Conservation (phyloP, 2,113 vertebrate species). For the Oophaga pumilio region DNA sequence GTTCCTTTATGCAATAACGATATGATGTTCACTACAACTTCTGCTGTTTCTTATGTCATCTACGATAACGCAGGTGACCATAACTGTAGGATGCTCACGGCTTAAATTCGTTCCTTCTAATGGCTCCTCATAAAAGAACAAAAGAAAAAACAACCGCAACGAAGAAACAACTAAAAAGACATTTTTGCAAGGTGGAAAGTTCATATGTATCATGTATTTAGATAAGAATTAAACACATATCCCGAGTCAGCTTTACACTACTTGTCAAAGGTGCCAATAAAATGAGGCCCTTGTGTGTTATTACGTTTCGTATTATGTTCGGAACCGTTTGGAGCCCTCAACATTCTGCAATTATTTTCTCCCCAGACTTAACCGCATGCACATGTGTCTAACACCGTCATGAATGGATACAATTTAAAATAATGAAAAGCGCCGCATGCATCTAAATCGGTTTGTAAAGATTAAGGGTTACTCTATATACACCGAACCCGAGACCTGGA, state of each 20-base stretch:
- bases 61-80: no score
- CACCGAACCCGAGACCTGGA: background rate
- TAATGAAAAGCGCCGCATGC: conserved; percentile 16
- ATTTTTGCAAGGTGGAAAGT: background rate
- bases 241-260: background rate
- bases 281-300: conserved; percentile 5
- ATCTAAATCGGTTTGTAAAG: conserved; percentile 20
- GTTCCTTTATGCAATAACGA: no score
- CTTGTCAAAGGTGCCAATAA: conserved; percentile 23
- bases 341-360: background rate
- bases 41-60: no score
- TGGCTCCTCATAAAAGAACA: background rate
- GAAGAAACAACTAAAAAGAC: background rate
- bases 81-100: no score
- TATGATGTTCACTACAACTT: no score
- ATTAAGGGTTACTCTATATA: conserved; percentile 4
- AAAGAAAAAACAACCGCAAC: background rate
- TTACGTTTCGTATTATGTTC: background rate
- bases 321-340: background rate
- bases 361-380: background rate
- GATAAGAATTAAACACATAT: background rate
- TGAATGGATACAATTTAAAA: conserved; percentile 33
- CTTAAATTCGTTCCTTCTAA: no score
- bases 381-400: conserved; percentile 12
- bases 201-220: background rate